Conservation (phyloP, 2,797 vertebrate species). For the Sebastolobus alascanus region DNA sequence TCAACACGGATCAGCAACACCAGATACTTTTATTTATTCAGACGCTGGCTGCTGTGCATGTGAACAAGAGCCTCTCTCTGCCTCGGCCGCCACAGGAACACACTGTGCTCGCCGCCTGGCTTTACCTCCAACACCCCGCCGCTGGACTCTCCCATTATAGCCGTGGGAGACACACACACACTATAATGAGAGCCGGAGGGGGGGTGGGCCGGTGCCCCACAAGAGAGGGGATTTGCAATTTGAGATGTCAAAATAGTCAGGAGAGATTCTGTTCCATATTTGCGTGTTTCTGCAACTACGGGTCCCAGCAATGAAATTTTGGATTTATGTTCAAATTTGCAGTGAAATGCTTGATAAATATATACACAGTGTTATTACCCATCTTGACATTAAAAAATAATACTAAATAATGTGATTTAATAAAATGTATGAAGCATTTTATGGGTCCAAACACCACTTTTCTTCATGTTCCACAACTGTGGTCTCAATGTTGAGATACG, state of each 20-base stretch:
- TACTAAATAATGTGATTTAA: too few relatives aligned
- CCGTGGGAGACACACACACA: background rate
- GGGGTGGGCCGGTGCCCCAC: background rate
- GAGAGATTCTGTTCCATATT: conserved; percentile 12
- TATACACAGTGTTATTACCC: too few relatives aligned
- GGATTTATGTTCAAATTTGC: too few relatives aligned
- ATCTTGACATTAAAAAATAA: too few relatives aligned
- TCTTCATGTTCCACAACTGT: too few relatives aligned
- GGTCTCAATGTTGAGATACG: too few relatives aligned
- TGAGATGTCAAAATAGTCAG: conserved; percentile 8
- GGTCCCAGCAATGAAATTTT: too few relatives aligned
- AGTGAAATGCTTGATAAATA: too few relatives aligned
- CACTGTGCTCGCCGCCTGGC: conserved; percentile 60
- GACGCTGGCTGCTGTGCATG: conserved; percentile 71
- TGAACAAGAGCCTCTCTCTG: conserved; percentile 78
- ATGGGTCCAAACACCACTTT: too few relatives aligned
- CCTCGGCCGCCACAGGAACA: conserved; percentile 62
- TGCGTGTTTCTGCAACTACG: background rate
- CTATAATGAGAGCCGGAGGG: background rate
- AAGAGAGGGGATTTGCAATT: background rate
- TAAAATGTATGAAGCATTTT: too few relatives aligned
- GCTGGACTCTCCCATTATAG: conserved; percentile 54
- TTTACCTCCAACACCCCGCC: conserved; percentile 43
- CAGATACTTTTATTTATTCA: conserved; percentile 90
- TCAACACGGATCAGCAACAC: conserved; percentile 85